phyloP scores from a whole-genome alignment of 2,888 invertebrate genomes.

The Anticlea derivata region DNA sequence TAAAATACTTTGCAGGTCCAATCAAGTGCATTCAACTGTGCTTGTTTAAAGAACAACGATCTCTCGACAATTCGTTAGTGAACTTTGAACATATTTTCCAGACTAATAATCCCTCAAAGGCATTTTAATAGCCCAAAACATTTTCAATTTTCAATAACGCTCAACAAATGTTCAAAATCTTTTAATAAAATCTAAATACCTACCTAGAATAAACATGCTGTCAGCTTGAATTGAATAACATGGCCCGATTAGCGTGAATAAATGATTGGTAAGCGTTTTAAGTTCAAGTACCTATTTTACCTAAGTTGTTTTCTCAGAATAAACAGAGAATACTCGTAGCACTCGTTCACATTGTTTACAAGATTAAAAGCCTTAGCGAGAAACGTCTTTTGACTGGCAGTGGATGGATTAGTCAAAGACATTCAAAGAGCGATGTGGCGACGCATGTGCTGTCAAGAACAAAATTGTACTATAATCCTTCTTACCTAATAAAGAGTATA shows the following conservation, averaged over 20 bases:
- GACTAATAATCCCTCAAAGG: not conserved
- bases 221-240: slow-evolving; percentile 6
- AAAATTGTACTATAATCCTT: not conserved
- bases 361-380: slow-evolving; percentile 24
- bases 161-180: slow-evolving; percentile 7
- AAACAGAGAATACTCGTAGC: slow-evolving; percentile 1
- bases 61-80: slow-evolving; percentile 5
- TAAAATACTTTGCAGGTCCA: slow-evolving; percentile 5
- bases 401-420: not conserved
- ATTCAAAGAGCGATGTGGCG: not conserved
- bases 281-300: not conserved
- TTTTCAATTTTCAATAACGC: slow-evolving; percentile 13
- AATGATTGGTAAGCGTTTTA: slow-evolving; percentile 1
- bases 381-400: slow-evolving; percentile 11
- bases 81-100: slow-evolving; percentile 10
- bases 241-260: slow-evolving; percentile 3
- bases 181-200: not conserved
- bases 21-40: slow-evolving; percentile 13
- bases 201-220: slow-evolving; percentile 1
- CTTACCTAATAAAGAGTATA: no score
- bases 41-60: slow-evolving; percentile 10
- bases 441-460: slow-evolving; percentile 1
- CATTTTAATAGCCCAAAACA: slow-evolving; percentile 5
- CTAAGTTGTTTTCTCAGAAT: slow-evolving; percentile 8
- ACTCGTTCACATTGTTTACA: slow-evolving; percentile 22